Percentiles rank a stretch among this genome's conserved stretches.
Evolutionary conservation across 2,888 invertebrate genomes (phyloP).

Genomic region (Molorchus minor): DNA sequence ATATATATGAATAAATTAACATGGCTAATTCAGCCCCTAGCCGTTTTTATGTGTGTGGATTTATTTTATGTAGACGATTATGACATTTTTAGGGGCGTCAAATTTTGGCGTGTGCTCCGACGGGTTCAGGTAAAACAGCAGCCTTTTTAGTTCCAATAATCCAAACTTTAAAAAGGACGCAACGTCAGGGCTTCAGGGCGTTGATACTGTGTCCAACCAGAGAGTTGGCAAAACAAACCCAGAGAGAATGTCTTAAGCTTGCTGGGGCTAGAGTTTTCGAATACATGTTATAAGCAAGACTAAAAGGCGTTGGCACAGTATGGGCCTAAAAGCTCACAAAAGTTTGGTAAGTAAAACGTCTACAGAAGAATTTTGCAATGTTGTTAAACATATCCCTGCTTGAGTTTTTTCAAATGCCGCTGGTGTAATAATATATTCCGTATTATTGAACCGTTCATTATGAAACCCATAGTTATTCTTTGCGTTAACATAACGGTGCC

Average conservation of each 20-base stretch:
- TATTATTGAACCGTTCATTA: too few relatives aligned
- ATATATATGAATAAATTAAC: background rate
- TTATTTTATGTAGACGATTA: too few relatives aligned
- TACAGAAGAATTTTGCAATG: too few relatives aligned
- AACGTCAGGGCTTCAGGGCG: constrained; percentile 82
- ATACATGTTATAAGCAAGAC: constrained; percentile 84
- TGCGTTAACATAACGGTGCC: too few relatives aligned
- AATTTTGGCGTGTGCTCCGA: constrained; percentile 93
- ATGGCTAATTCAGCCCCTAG: too few relatives aligned
- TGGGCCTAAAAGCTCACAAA: constrained; percentile 76
- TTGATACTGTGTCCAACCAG: constrained; percentile 92
- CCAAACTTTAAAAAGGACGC: constrained; percentile 75
- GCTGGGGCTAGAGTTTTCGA: constrained; percentile 77
- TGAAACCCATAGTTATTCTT: too few relatives aligned
- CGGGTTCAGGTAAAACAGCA: constrained; percentile 97
- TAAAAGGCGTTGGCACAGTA: constrained; percentile 78
- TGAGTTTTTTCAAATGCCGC: too few relatives aligned
- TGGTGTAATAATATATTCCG: too few relatives aligned
- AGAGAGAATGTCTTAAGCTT: constrained; percentile 80
- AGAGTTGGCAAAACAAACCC: constrained; percentile 92
- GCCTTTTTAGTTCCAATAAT: constrained; percentile 93
- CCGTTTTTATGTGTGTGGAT: too few relatives aligned
- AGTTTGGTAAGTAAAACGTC: constrained; percentile 74
- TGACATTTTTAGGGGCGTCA: constrained; percentile 71
- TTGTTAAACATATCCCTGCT: too few relatives aligned